Base-by-base conservation (phyloP, 1,140 invertebrate species). In the Drosophila takahashii region DNA sequence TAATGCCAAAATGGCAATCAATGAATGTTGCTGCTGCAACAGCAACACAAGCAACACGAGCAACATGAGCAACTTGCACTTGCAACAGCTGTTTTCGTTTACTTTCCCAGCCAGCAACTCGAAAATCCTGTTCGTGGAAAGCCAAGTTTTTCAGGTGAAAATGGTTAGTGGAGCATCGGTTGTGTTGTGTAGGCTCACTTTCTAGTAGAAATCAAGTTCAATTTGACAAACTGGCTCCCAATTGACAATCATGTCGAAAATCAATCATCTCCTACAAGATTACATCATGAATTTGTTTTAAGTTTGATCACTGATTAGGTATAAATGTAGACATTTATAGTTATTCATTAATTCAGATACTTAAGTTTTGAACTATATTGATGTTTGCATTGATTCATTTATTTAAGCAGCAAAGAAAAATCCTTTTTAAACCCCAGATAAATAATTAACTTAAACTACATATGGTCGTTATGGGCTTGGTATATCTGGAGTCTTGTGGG, bases 1-100 rank as follows among this genome's bases (percentile, higher is more conserved):
- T 83, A 84, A 83, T 84, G 62, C 80, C 80, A 72, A 79, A 84
- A 83, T 54, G 80, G 79, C 80, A 79, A 83, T 83, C 80, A 83
- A 75, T 83, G 79, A 69, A 73, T 83, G 67, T 58, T 72, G 69
- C 64, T 70, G 62, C 34, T 3, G 22, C 47, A 11, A 9, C 18
- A 10, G 11, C 27, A 5, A 18, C 15, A n/a, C 0, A 26, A 32
- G 15, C 22, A 47, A 27, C 11, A 10, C 6, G 15, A 13, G 45
- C 48, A 47, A 53, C 42, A 32, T 34, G 27, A 26, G 39, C 45
- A 39, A 34, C 53, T 67, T 59, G 69, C 79, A 34, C 53, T 69
- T 59, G 69, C 79, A 84, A 83, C 79, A 83, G 79, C 80, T 83
- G 79, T 84, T 67, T 67, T 15, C n/a, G 47, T 16, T 50, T 32